Evolutionary conservation across 2,888 invertebrate genomes (phyloP).

Genomic region (Aspidiotus destructor): DNA sequence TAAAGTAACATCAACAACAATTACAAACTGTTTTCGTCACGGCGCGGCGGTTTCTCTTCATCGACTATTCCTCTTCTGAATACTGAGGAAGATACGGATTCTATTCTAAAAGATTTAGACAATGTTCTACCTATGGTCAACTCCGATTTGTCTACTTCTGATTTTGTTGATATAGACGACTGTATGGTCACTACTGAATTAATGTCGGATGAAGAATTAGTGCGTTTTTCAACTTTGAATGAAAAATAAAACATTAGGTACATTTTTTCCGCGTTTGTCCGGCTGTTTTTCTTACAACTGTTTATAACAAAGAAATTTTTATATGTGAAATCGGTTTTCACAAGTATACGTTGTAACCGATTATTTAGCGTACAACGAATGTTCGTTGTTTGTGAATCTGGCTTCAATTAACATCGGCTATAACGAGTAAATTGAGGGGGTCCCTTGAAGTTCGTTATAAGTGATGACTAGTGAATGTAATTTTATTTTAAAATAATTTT

Average conservation of each 20-base stretch:
- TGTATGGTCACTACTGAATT: no score
- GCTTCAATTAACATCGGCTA: not conserved
- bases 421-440: not conserved
- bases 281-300: not conserved
- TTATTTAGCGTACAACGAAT: not conserved
- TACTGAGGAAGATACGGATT: not conserved
- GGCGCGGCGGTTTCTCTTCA: slow-evolving; percentile 19
- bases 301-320: not conserved
- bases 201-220: not conserved
- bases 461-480: not conserved
- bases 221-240: not conserved
- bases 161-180: not conserved
- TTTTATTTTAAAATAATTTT: no score
- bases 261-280: not conserved
- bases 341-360: not conserved
- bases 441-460: slow-evolving; percentile 4
- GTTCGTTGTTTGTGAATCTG: slow-evolving; percentile 2
- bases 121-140: not conserved
- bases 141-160: not conserved
- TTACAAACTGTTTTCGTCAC: slow-evolving; percentile 38
- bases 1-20: slow-evolving; percentile 37
- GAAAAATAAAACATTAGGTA: not conserved
- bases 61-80: not conserved
- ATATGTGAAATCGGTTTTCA: not conserved
- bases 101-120: no score